Conservation (phyloP, 2,888 invertebrate genomes). For the Apotomis betuletana region DNA sequence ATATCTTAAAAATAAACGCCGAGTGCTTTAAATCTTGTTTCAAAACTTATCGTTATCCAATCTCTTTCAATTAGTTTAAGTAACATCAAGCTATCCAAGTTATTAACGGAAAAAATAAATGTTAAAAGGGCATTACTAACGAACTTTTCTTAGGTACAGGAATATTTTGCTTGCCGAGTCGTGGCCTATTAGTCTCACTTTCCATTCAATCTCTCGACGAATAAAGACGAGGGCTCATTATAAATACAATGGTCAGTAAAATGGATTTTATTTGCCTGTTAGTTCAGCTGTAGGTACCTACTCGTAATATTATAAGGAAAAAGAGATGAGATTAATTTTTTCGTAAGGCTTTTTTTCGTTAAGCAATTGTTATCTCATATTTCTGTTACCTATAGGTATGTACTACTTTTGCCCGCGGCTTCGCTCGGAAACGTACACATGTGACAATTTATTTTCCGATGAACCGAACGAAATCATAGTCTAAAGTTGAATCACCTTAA, state of each 20-base stretch:
- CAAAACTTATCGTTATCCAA: constrained; percentile 4
- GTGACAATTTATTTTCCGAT: too few species aligned
- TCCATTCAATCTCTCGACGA: constrained; percentile 65
- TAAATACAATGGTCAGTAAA: constrained; percentile 55
- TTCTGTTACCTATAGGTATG: neutral
- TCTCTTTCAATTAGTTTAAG: constrained; percentile 6
- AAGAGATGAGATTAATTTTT: constrained; percentile 5
- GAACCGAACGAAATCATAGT: too few species aligned
- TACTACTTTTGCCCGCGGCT: too few species aligned
- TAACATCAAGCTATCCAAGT: constrained; percentile 3
- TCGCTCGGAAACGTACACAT: too few species aligned
- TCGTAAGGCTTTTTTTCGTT: neutral
- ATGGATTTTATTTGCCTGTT: constrained; percentile 47
- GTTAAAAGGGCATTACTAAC: constrained; percentile 56
- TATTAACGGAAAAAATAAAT: constrained; percentile 25
- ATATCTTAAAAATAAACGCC: neutral
- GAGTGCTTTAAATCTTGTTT: neutral
- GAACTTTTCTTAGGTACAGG: constrained; percentile 51
- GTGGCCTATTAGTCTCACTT: constrained; percentile 76
- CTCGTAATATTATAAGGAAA: constrained; percentile 15
- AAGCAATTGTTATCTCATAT: neutral
- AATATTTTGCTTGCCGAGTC: constrained; percentile 52
- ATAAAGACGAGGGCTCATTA: constrained; percentile 52
- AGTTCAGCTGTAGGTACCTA: constrained; percentile 32
- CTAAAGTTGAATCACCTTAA: too few species aligned